These are phyloP conservation scores for Montipora cactus DNA, from an alignment of 64 coral and sea anemone genomes.

Conservation along the genomic window DNA sequence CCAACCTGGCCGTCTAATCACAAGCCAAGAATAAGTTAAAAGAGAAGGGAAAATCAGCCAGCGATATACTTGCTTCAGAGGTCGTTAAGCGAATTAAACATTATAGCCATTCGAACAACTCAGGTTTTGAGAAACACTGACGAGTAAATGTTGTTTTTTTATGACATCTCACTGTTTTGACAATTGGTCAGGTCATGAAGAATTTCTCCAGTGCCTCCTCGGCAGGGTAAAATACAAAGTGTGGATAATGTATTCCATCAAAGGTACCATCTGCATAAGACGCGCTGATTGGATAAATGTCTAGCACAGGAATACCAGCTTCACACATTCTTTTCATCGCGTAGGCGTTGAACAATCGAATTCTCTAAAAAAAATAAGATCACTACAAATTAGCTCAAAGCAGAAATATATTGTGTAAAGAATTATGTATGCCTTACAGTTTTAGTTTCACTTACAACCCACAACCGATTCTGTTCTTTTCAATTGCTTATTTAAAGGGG, in stretches of 20 bases:
- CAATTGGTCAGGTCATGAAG: conserved; percentile 50
- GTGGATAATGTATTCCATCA: conserved; percentile 88
- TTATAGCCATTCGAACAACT: no score
- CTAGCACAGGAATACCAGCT: conserved; percentile 82
- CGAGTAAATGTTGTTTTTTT: no score
- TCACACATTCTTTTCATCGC: conserved; percentile 81
- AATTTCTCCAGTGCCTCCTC: conserved; percentile 80
- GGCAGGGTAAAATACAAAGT: conserved; percentile 72
- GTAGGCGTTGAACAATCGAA: conserved; percentile 97
- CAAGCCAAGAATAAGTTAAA: no score
- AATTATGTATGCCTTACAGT: not conserved
- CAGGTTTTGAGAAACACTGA: no score
- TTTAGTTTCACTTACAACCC: not conserved
- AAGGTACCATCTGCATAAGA: conserved; percentile 85
- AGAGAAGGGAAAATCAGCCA: no score
- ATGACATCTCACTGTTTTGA: no score
- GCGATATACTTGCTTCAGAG: no score
- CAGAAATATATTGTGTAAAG: not conserved
- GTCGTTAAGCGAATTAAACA: no score
- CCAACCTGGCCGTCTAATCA: no score
- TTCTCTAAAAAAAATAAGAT: conserved; percentile 66
- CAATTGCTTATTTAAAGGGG: no score
- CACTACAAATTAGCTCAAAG: not conserved
- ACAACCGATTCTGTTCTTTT: no score
- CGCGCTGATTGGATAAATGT: conserved; percentile 83